These are phyloP conservation scores for Epizoanthus illoricatus DNA, from an alignment of 92 coral and sea anemone genomes.

Conservation along the genomic window DNA sequence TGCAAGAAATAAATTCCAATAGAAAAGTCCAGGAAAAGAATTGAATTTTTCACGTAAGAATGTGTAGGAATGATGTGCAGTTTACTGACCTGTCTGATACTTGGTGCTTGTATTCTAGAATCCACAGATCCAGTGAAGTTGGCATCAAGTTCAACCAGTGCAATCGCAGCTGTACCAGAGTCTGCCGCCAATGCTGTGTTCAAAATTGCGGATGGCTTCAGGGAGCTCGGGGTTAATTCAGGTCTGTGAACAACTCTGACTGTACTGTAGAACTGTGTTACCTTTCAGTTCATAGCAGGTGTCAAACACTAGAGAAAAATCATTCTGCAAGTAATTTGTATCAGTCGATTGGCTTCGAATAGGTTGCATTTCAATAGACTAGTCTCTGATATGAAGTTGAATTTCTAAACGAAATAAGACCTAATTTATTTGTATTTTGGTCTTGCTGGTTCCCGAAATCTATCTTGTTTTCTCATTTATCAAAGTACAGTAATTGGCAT, in stretches of 20 bases:
- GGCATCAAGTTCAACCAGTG: conserved; percentile 53
- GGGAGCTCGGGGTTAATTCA: conserved; percentile 54
- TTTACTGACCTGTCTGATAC: background rate
- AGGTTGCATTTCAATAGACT: background rate
- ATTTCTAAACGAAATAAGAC: background rate
- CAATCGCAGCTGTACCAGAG: conserved; percentile 66
- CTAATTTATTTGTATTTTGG: background rate
- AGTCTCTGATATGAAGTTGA: background rate
- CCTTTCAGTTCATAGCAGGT: background rate
- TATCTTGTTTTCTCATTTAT: too few relatives aligned
- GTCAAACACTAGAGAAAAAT: too few relatives aligned
- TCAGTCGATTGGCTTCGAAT: background rate
- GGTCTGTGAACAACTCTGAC: conserved; percentile 42
- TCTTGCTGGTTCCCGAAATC: background rate
- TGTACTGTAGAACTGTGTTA: background rate
- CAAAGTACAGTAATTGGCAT: too few relatives aligned
- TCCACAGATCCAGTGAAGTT: conserved; percentile 57
- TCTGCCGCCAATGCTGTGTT: conserved; percentile 93
- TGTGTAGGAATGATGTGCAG: too few relatives aligned
- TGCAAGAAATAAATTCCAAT: too few relatives aligned
- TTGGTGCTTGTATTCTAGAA: conserved; percentile 24
- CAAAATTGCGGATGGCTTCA: conserved; percentile 61
- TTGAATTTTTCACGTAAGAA: too few relatives aligned
- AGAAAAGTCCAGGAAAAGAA: too few relatives aligned
- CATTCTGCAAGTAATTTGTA: too few relatives aligned